A percentile compares a stretch with the other conserved stretches of the same genome.
These are phyloP conservation scores for Cenopis cana DNA, from an alignment of 2,888 invertebrate genomes.

Conservation along the genomic window DNA sequence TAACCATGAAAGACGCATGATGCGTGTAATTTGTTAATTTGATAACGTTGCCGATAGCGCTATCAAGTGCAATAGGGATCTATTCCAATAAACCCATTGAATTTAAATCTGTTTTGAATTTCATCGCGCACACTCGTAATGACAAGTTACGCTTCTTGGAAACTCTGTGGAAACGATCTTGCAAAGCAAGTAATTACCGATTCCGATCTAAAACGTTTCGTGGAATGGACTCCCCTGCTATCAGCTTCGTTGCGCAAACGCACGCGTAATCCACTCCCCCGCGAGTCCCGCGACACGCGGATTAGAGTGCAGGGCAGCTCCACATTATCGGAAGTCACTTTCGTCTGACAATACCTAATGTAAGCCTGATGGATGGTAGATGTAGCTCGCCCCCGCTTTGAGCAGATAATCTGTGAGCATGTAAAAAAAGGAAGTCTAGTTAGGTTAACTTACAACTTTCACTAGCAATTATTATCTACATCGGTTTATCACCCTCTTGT, in stretches of 20 bases:
- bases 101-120: not conserved
- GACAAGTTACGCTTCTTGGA: not conserved
- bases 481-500: not conserved
- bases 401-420: not conserved
- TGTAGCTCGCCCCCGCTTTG: conserved; percentile 25
- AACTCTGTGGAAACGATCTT: not conserved
- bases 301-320: conserved; percentile 6
- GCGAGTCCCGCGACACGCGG: conserved; percentile 28
- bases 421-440: not conserved
- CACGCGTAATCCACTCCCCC: conserved; percentile 29
- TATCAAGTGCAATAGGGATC: conserved; percentile 1
- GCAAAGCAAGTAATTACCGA: not conserved
- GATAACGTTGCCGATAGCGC: not conserved
- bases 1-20: not conserved
- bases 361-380: conserved; percentile 25
- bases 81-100: not conserved
- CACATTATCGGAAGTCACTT: conserved; percentile 19
- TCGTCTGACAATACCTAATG: conserved; percentile 15
- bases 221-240: conserved; percentile 6
- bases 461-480: not conserved
- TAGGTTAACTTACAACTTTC: not conserved
- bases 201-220: not conserved
- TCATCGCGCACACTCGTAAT: not conserved
- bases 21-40: conserved; percentile 18
- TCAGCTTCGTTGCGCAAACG: conserved; percentile 24